Evolutionary conservation across 1,140 invertebrate species (phyloP), one percentile per base, ranked within the genome.

Genomic region (Drosophila funebris): DNA sequence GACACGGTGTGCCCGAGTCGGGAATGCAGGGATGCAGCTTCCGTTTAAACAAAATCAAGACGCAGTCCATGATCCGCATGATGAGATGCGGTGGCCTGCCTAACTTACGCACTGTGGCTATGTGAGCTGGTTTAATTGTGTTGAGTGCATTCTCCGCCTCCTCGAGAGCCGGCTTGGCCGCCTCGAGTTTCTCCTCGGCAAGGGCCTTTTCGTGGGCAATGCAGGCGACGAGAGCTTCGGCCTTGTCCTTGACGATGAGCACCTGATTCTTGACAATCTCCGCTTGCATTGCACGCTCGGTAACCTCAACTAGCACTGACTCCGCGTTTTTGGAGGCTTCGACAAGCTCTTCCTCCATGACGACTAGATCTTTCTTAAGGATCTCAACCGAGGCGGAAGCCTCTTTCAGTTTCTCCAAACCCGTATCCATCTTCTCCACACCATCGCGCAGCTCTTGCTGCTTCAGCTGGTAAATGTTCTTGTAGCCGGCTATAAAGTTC

Each of bases 61-160:
- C 98, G 89, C 97, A 98, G 87, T 99, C 98, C 98, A 99, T 99
- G 73, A 99, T 99, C 75, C 98, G 94, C 98, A 99, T 99, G 78
- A 99, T 99, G 0, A 99, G 93, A 93, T 99, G 97, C 4, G 98
- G 98, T 0, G 98, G 98, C 77, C 97, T 93, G 8, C 97, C 98
- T 22, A 99, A 92, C 93, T 99, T 99, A 76, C 98, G 94, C 0
- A 99, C 97, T 9, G 98, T 99, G 7, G 98, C 97, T 82, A 99
- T 99, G 91, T 99, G 98, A 2, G 97, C 97, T 52, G 97, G 97
- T 92, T 98, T 98, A 56, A 99, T 99, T 0, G 98, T 99, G 81
- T 99, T 99, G 5, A 99, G 93, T 4, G 98, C 98, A 46, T 96
- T 95, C 93, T 99, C 98, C 0, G 98, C 98, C 93, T 98, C 98